Evolutionary conservation across 2,797 vertebrate genomes (phyloP), one percentile per base, ranked within the genome.

Genomic region (Eutrigla gurnardus): DNA sequence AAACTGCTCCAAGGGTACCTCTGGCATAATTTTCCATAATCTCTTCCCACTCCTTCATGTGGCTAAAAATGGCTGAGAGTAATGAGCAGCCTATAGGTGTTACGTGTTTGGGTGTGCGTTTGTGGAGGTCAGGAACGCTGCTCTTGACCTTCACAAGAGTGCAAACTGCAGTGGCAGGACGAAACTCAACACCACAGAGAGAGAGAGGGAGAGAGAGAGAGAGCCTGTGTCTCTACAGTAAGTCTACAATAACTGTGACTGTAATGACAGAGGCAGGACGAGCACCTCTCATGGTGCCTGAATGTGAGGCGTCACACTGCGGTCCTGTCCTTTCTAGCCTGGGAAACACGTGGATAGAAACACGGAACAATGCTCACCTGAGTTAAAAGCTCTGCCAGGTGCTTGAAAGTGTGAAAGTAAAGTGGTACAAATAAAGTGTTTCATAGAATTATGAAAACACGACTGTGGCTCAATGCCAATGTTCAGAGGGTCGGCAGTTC

Each of bases 81-180:
- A 79, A 89, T 73, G 80, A 79, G 69, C 4, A 80, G 75, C 65
- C 33, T 45, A 25, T 25, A 61, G 76, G 75, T 85, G 78, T 66
- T 69, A 15, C 68, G 79, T 80, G 78, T 80, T 57, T 81, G 75
- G 86, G 69, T 17, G 69, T 17, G 57, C 74, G 77, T 86, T 70
- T 81, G 75, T 78, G 73, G 79, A 90, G 92, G 89, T 89, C 87
- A 74, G 70, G 73, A 78, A 80, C 5, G 59, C 72, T 83, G 87
- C 76, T 79, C 73, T 78, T 91, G 90, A 76, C 93, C 92, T 92
- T 93, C 91, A 92, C 67, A 80, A 25, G 62, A 77, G 85, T 53
- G 64, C 78, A 89, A 89, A 88, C 88, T 89, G 91, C 92, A 90
- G 83, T 70, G 76, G 77, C 88, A 90, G 85, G 82, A 77, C 90